phyloP scores from a whole-genome alignment of 2,113 vertebrate species.

The Cyprinodon tularosa region DNA sequence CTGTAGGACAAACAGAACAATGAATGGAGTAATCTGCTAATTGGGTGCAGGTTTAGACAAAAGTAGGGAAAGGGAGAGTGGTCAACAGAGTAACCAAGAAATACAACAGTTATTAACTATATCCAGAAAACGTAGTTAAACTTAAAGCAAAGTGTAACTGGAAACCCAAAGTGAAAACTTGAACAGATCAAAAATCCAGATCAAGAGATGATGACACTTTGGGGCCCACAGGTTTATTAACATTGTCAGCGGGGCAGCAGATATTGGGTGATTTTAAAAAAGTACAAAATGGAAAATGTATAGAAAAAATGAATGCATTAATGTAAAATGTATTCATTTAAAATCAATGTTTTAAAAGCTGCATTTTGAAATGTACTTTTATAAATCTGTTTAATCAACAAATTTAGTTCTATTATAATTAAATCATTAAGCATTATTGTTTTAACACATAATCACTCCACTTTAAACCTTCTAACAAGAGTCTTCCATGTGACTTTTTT shows the following conservation, averaged over 20 bases:
- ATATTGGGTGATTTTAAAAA: conserved; percentile 18
- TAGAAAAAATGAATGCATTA: no score
- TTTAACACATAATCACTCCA: neutral
- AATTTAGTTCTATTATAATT: neutral
- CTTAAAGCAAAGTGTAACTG: no score
- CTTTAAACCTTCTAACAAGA: neutral
- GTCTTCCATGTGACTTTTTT: conserved; percentile 15
- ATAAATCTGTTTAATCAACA: neutral
- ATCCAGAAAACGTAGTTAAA: no score
- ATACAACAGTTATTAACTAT: no score
- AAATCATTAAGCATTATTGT: neutral
- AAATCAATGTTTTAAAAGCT: conserved; percentile 13
- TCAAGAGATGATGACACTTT: neutral
- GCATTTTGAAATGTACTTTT: neutral
- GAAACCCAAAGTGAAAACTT: no score
- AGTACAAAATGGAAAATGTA: no score
- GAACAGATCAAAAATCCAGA: no score
- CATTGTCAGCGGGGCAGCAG: conserved; percentile 42
- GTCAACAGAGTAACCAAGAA: no score
- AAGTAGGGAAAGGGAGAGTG: no score
- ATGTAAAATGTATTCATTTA: neutral
- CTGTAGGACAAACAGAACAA: no score
- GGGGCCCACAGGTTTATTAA: conserved; percentile 62
- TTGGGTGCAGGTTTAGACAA: no score
- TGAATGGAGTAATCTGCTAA: no score